Evolutionary conservation across 35 echinoderm and acorn worm species (phyloP).

Genomic region (Heliocidaris erythrogramma): DNA sequence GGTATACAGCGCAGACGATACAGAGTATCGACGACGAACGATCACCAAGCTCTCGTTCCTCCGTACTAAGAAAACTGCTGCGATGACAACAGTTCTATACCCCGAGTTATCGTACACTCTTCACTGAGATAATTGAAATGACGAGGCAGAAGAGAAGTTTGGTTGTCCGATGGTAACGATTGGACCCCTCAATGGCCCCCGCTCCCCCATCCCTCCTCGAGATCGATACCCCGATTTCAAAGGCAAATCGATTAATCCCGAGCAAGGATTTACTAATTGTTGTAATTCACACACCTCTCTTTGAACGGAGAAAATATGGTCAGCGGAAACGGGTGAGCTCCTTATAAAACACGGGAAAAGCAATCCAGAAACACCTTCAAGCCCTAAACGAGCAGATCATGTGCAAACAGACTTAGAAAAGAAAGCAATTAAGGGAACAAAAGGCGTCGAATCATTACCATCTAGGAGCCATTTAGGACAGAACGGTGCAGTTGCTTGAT

Average conservation of each 20-base stretch:
- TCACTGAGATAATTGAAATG: not conserved
- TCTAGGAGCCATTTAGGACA: not conserved
- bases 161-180: not conserved
- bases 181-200: not conserved
- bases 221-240: conserved; percentile 35
- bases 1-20: not conserved
- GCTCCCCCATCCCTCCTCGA: not conserved
- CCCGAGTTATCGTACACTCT: not conserved
- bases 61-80: not conserved
- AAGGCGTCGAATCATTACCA: not conserved
- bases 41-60: not conserved
- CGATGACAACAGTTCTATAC: not conserved
- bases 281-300: conserved; percentile 29
- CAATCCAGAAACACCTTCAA: not conserved
- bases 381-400: not conserved
- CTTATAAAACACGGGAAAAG: not conserved
- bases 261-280: conserved; percentile 26
- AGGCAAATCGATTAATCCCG: conserved; percentile 26
- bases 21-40: not conserved
- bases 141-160: not conserved
- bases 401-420: conserved; percentile 17
- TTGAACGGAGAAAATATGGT: not conserved
- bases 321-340: not conserved
- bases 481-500: not conserved
- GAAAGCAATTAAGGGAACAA: conserved; percentile 22